Evolutionary conservation across 2,888 invertebrate species (phyloP).

Genomic region (Drosophila differens): DNA sequence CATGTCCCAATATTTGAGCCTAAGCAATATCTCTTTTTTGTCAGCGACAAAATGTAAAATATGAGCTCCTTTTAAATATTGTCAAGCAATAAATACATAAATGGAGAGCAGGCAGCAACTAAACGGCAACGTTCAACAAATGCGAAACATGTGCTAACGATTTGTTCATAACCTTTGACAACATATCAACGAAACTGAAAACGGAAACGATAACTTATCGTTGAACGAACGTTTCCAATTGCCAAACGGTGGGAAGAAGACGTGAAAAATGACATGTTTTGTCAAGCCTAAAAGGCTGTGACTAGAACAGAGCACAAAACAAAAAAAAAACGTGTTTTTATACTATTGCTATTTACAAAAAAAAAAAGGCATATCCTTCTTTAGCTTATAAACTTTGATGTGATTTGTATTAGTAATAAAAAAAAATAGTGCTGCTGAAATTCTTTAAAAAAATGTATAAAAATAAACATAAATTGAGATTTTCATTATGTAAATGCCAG

Average conservation of each 20-base stretch:
- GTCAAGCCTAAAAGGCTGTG: constrained; percentile 9
- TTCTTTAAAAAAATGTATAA: background rate
- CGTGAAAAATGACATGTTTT: constrained; percentile 26
- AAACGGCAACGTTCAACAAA: constrained; percentile 33
- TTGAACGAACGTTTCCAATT: constrained; percentile 45
- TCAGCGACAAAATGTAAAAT: constrained; percentile 38
- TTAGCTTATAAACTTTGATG: background rate
- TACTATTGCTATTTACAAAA: background rate
- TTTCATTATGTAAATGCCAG: background rate
- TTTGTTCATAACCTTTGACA: constrained; percentile 64
- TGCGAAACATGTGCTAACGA: constrained; percentile 62
- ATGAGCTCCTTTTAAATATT: constrained; percentile 40
- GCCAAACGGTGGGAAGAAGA: constrained; percentile 8
- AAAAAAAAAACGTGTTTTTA: background rate
- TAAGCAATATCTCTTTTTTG: background rate
- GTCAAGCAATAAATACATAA: constrained; percentile 44
- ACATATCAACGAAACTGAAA: constrained; percentile 25
- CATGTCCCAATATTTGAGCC: constrained; percentile 6
- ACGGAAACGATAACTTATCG: constrained; percentile 39
- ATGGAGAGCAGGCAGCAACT: constrained; percentile 9
- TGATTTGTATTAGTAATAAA: background rate
- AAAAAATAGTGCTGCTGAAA: background rate
- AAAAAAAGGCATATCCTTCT: background rate
- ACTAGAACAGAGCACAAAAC: background rate
- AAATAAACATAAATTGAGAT: background rate